phyloP scores from a whole-genome alignment of 2,113 vertebrate genomes.

The Myxocyprinus asiaticus region DNA sequence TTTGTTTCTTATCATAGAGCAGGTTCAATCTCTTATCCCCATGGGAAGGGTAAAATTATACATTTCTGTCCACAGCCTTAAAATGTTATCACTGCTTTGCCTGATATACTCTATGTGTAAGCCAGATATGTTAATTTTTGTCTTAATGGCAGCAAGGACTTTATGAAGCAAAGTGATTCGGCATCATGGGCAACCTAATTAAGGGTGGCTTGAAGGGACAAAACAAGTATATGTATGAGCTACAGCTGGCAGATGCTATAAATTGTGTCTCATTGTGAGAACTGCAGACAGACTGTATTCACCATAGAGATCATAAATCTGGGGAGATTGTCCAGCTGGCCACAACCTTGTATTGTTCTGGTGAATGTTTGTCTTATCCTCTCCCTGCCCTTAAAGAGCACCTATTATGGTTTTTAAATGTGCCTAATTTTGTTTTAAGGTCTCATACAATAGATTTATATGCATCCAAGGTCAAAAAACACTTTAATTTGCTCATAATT shows the following conservation, averaged over 20 bases:
- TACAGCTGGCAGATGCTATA: constrained; percentile 45
- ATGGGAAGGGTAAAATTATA: background rate
- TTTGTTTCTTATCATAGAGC: constrained; percentile 19
- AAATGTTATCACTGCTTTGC: constrained; percentile 34
- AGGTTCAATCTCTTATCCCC: constrained; percentile 35
- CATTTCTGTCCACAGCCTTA: background rate
- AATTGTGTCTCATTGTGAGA: constrained; percentile 34
- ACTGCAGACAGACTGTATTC: constrained; percentile 33
- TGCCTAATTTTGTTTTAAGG: too few species aligned
- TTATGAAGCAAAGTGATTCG: constrained; percentile 4
- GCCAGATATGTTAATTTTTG: background rate
- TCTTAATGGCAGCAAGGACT: constrained; percentile 12
- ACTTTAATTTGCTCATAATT: too few species aligned
- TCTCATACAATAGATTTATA: too few species aligned
- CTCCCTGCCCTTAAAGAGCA: background rate
- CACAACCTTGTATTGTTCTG: constrained; percentile 39
- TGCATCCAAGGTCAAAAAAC: too few species aligned
- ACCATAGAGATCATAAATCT: constrained; percentile 36
- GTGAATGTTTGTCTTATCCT: background rate
- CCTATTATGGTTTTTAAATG: too few species aligned
- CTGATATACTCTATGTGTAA: background rate
- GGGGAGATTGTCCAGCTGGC: background rate
- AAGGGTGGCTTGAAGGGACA: constrained; percentile 13
- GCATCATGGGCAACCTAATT: constrained; percentile 30
- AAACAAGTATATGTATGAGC: constrained; percentile 33